Conservation (phyloP, 2,113 vertebrate species). For the Albula glossodonta region DNA sequence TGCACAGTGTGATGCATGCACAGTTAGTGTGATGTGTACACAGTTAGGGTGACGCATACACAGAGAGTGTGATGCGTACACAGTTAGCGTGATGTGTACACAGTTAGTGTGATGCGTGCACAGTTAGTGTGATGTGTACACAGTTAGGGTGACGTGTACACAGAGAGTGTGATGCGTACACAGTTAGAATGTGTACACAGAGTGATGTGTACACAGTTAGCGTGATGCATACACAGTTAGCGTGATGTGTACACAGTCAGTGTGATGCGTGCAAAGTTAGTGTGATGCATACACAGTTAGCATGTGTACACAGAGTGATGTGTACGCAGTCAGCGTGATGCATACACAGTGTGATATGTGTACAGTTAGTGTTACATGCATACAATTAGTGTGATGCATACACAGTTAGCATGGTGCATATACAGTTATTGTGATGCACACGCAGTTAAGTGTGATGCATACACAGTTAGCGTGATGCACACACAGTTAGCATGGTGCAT, state of each 20-base stretch:
- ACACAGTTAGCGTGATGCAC: background rate
- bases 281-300: background rate
- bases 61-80: background rate
- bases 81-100: background rate
- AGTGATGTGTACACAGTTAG: background rate
- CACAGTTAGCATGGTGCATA: too few species aligned
- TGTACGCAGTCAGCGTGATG: too few species aligned
- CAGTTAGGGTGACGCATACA: background rate
- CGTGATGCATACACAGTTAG: background rate
- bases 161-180: background rate
- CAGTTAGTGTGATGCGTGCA: too few species aligned
- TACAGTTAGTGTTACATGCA: too few species aligned
- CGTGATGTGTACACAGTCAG: too few species aligned
- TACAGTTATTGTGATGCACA: too few species aligned
- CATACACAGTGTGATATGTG: background rate
- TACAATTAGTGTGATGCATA: background rate
- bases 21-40: too few species aligned
- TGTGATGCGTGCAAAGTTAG: background rate
- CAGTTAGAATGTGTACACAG: background rate
- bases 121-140: too few species aligned
- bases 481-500: background rate
- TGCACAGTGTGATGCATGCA: too few species aligned
- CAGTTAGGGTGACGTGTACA: background rate
- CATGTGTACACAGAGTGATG: background rate
- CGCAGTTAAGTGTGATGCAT: background rate